phyloP scores from a whole-genome alignment of 2,797 vertebrate genomes.

The Semaprochilodus insignis region DNA sequence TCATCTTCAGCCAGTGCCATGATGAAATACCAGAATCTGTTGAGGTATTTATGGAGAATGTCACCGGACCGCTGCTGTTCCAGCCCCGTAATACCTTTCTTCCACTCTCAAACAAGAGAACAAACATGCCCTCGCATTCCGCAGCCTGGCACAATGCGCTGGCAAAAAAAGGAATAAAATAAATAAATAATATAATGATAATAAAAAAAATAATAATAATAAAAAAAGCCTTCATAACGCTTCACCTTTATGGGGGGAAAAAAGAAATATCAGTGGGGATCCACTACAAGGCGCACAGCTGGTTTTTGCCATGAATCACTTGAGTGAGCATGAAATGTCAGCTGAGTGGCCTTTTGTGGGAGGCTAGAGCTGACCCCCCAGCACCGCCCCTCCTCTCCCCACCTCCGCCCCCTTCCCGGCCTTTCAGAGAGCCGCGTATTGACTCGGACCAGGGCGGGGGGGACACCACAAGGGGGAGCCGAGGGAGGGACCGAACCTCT shows the following conservation, averaged over 20 bases:
- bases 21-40: conserved; percentile 65
- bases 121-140: conserved; percentile 50
- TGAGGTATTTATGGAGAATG: conserved; percentile 67
- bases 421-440: conserved; percentile 49
- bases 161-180: background rate
- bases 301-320: conserved; percentile 57
- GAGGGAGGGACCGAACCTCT: background rate
- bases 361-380: conserved; percentile 48
- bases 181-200: background rate
- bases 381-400: background rate
- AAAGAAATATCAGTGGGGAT: conserved; percentile 56
- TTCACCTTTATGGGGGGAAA: conserved; percentile 59
- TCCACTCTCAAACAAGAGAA: conserved; percentile 44
- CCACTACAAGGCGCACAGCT: conserved; percentile 54
- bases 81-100: conserved; percentile 25
- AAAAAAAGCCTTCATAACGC: conserved; percentile 58
- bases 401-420: conserved; percentile 35
- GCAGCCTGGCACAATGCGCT: conserved; percentile 50
- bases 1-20: conserved; percentile 56
- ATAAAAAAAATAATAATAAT: conserved; percentile 9
- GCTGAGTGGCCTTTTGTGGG: conserved; percentile 65
- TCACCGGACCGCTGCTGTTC: conserved; percentile 53
- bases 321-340: conserved; percentile 66
- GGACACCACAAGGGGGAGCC: conserved; percentile 32
- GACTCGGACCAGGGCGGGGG: conserved; percentile 29